Conservation (phyloP, 2,888 invertebrate species). For the Petrolisthes cinctipes region DNA sequence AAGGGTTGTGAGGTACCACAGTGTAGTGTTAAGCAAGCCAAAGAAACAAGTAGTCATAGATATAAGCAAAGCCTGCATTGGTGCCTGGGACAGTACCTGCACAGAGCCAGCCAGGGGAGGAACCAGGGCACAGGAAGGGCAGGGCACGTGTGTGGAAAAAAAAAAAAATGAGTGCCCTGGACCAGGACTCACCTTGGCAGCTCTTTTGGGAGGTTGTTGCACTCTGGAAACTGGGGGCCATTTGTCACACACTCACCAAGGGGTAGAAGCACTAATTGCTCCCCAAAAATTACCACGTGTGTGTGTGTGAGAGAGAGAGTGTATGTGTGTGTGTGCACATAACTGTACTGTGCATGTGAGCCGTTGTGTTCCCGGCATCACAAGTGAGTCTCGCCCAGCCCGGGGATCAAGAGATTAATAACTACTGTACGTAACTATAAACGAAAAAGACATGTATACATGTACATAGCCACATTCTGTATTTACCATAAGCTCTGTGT, state of each 20-base stretch:
- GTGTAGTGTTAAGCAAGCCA: conserved; percentile 66
- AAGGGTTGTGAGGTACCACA: conserved; percentile 62
- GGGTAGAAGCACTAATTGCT: neutral
- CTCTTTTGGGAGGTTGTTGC: neutral
- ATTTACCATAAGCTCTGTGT: conserved; percentile 33
- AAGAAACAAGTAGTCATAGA: conserved; percentile 66
- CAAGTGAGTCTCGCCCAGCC: conserved; percentile 38
- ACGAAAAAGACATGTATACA: conserved; percentile 58
- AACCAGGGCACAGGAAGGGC: neutral
- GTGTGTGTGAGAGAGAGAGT: neutral
- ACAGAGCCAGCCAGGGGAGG: conserved; percentile 4
- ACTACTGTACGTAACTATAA: neutral
- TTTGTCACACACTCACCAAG: conserved; percentile 6
- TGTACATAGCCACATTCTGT: conserved; percentile 51
- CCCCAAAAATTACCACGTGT: neutral
- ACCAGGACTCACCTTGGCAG: neutral
- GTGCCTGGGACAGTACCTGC: conserved; percentile 42
- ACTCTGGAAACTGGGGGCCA: conserved; percentile 2
- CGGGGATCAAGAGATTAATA: conserved; percentile 46
- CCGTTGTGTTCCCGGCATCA: conserved; percentile 29
- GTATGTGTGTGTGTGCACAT: conserved; percentile 10
- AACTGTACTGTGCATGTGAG: conserved; percentile 29
- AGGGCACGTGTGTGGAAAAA: neutral
- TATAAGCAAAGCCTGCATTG: conserved; percentile 62
- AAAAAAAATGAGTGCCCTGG: neutral